Base-by-base conservation (phyloP, 2,888 invertebrate species). In the Rhingia rostrata region DNA sequence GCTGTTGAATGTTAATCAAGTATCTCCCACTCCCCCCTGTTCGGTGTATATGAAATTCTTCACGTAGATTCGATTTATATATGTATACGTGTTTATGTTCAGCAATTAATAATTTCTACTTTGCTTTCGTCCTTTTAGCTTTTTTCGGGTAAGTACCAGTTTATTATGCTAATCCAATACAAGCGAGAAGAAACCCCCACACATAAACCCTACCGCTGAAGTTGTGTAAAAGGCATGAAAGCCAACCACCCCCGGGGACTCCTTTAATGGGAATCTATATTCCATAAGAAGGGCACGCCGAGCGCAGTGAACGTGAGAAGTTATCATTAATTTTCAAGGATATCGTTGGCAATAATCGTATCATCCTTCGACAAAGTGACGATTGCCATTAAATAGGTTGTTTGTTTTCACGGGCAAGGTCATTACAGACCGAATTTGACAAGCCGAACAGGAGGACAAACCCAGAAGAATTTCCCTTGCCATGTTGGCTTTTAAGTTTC, bases 301-400 rank as follows among this genome's bases (percentile, higher is more conserved):
- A 47, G 41, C 49, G 64, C 66, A 78, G 4, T 47, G 61, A 73
- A 73, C 78, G 73, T 77, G 61, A 39, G 74, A 69, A 69, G 73
- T 63, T 69, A 70, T 79, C 84, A 74, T 80, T 80, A 61, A 80
- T 80, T 79, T 80, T 74, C 80, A 80, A 80, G 74, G 84, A 80
- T 74, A 84, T 84, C 74, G 80, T 63, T 43, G 60, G 80, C 79
- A 84, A 75, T 80, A 84, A 74, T 83, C 80, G 84, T 75, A 70
- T 80, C 75, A 84, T 84, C 79, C 79, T 69, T 80, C 74, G 79
- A 84, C 80, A 84, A 84, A 84, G 80, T 80, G 84, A 84, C 84
- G 84, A 80, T 84, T 84, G 84, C 80, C 79, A 64, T 73, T 83
- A 79, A 83, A 78, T 79, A 63, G 79, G 73, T 79, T 79, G 83